Evolutionary conservation across 1,140 invertebrate species (phyloP), one percentile per base, ranked within the genome.

Genomic region (Triops longicaudatus): DNA sequence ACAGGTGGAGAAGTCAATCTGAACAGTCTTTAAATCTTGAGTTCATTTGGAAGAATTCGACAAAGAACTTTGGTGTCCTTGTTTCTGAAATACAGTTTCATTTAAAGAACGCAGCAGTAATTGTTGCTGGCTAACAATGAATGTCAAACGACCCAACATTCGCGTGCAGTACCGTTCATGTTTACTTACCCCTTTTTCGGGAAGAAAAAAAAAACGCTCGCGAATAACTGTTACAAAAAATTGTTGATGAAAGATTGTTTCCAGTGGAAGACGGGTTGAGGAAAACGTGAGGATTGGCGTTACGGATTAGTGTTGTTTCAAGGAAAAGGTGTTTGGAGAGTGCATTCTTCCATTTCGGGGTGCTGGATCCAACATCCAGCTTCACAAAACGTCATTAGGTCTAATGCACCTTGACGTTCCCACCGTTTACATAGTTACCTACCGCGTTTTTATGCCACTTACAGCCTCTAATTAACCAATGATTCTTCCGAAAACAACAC

Each of bases 391-490:
- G 50, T 63, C 50, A 63, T 63, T 63, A 63, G 22, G 50, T 63
- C 50, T 63, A 63, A 63, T 63, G 50, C 50, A 63, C 50, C 50
- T 63, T 63, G 50, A 63, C 50, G 50, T 63, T 63, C 50, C 50
- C 50, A 63, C 50, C 50, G 50, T 63, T 63, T 63, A 63, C 50
- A 63, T 63, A 63, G 50, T 63, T 22, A 63, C 50, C 50, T 63
- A 63, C 50, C 50, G 50, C 50, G 50, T 63, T 63, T 63, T 63
- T 63, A 63, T 63, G 50, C 50, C 50, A 63, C 50, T 63, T 63
- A 63, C 50, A 63, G 50, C 50, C 50, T 63, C 50, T 63, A 63
- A 63, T 63, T 63, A 63, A 63, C 50, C 50, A 63, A 22, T 63
- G 50, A 63, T 63, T 63, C 50, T 63, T 63, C 50, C 50, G 50